Conservation (phyloP, 2,797 vertebrate genomes). For the Phalanger gymnotis region DNA sequence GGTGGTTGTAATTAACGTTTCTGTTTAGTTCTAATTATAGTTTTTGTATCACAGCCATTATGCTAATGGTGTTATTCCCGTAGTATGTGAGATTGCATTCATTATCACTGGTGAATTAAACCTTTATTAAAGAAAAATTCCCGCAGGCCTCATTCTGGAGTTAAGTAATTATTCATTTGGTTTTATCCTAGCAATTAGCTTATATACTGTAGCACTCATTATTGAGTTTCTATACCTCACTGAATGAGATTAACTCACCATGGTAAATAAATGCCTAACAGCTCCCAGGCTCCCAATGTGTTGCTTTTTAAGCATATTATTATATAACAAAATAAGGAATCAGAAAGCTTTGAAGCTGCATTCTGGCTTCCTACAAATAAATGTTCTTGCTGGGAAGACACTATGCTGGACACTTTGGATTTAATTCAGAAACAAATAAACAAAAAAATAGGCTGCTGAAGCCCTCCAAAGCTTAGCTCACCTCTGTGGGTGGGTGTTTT, state of each 20-base stretch:
- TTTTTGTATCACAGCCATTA: slow-evolving; percentile 90
- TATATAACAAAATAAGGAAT: slow-evolving; percentile 73
- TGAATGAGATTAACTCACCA: slow-evolving; percentile 87
- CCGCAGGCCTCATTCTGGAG: slow-evolving; percentile 89
- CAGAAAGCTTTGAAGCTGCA: slow-evolving; percentile 62
- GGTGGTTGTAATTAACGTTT: slow-evolving; percentile 89
- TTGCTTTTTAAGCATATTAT: slow-evolving; percentile 80
- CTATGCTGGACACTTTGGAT: slow-evolving; percentile 79
- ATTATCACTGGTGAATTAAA: slow-evolving; percentile 92
- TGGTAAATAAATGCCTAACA: slow-evolving; percentile 86
- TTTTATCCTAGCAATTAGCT: slow-evolving; percentile 90
- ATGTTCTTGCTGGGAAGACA: slow-evolving; percentile 70
- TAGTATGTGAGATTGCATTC: slow-evolving; percentile 92
- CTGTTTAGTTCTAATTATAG: slow-evolving; percentile 91
- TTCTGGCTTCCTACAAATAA: slow-evolving; percentile 70
- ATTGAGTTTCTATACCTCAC: slow-evolving; percentile 86
- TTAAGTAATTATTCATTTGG: slow-evolving; percentile 92
- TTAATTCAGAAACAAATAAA: slow-evolving; percentile 74
- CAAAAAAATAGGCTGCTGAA: slow-evolving; percentile 74
- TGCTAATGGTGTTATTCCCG: slow-evolving; percentile 90
- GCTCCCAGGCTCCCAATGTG: slow-evolving; percentile 77
- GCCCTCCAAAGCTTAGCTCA: slow-evolving; percentile 72
- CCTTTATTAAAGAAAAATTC: slow-evolving; percentile 92
- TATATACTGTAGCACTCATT: slow-evolving; percentile 88
- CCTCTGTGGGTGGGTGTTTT: slow-evolving; percentile 76